Conservation (phyloP, 1,140 invertebrate genomes). For the Homarus americanus region DNA sequence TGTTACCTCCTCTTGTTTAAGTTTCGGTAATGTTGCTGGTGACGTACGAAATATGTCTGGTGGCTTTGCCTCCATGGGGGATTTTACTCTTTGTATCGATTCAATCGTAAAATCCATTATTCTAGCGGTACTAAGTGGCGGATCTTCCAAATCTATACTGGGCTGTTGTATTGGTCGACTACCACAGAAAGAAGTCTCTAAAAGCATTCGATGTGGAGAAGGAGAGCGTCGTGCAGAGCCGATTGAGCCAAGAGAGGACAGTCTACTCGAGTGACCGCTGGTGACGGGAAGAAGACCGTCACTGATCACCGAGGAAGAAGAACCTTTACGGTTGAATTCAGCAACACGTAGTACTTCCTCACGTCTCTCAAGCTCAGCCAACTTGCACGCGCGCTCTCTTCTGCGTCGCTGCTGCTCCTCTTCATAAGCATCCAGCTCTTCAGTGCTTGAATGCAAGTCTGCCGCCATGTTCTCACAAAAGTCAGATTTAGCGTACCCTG, state of each 20-base stretch:
- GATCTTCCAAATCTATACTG: constrained; percentile 80
- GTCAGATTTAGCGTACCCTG: constrained; percentile 78
- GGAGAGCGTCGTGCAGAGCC: constrained; percentile 83
- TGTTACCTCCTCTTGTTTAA: constrained; percentile 43
- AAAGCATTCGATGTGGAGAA: constrained; percentile 91
- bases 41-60: constrained; percentile 71
- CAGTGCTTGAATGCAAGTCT: constrained; percentile 89
- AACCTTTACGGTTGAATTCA: constrained; percentile 70
- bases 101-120: constrained; percentile 72
- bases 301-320: constrained; percentile 77
- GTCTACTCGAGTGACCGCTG: constrained; percentile 88
- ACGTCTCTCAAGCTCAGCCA: constrained; percentile 74
- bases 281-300: constrained; percentile 87
- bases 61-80: constrained; percentile 70
- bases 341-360: constrained; percentile 75
- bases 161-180: constrained; percentile 74
- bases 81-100: constrained; percentile 71
- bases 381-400: constrained; percentile 75
- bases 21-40: constrained; percentile 31
- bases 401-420: constrained; percentile 79
- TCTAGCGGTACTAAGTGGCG: constrained; percentile 77
- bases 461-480: constrained; percentile 88
- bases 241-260: constrained; percentile 86
- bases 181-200: constrained; percentile 93
- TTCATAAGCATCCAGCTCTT: constrained; percentile 87